Conservation (phyloP, 2,888 invertebrate species). For the Drosophila picticornis region DNA sequence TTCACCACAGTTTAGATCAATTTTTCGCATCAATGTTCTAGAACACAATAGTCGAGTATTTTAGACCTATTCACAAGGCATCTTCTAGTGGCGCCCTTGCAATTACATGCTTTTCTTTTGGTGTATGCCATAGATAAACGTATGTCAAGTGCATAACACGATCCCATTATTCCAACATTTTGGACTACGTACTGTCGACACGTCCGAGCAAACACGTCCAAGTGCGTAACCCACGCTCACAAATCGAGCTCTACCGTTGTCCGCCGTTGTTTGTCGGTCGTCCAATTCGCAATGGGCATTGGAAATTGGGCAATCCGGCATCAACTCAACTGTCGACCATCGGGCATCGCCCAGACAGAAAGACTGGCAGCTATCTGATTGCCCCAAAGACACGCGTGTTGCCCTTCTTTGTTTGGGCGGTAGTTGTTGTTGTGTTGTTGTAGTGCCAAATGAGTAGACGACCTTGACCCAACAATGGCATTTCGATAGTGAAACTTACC, state of each 20-base stretch:
- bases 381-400: constrained; percentile 26
- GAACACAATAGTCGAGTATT: neutral
- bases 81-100: neutral
- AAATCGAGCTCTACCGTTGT: constrained; percentile 3
- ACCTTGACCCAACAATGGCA: constrained; percentile 25
- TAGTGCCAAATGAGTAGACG: constrained; percentile 24
- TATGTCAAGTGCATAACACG: constrained; percentile 37
- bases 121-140: constrained; percentile 3
- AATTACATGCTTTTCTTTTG: neutral
- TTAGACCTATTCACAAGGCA: neutral
- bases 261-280: constrained; percentile 10
- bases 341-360: constrained; percentile 14
- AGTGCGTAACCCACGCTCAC: constrained; percentile 44
- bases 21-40: neutral
- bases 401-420: constrained; percentile 2
- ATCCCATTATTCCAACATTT: constrained; percentile 20
- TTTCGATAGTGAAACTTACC: neutral
- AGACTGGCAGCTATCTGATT: constrained; percentile 28
- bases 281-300: constrained; percentile 18
- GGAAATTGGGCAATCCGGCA: constrained; percentile 43
- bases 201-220: constrained; percentile 45
- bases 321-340: constrained; percentile 15
- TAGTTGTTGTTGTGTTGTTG: neutral
- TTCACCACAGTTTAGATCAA: no score
- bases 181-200: constrained; percentile 21